Evolutionary conservation across 1,140 invertebrate species (phyloP), one percentile per base, ranked within the genome.

Genomic region (Brevipalpus yothersi): DNA sequence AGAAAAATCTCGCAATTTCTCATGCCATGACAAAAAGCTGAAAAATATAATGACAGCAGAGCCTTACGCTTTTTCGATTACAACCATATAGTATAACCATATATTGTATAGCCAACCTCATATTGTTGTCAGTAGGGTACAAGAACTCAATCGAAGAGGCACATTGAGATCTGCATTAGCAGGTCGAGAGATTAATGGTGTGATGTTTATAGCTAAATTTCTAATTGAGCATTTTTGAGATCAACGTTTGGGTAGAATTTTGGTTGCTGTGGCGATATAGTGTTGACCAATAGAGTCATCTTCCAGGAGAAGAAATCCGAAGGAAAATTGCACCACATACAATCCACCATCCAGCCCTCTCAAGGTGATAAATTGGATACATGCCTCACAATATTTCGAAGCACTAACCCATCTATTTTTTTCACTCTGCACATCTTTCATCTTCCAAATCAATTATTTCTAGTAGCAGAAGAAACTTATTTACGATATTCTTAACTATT

Each of bases 191-290:
- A 78, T 79, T 53, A 79, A 80, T 64, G 76, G 77, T 41, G 68
- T 91, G 19, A 68, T 73, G 9, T 68, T 71, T 58, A 73, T 92
- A 60, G 67, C 91, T 0, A 78, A 77, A 62, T 93, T 89, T 71
- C 72, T 91, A n/a, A 78, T 77, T 59, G 79, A 73, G 59, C 75
- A 87, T 69, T 72, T 89, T 56, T 79, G 83, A 54, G 82, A 82
- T 67, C 72, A 77, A 49, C 76, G 80, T 64, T 90, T 84, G 69
- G 80, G 79, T 43, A 74, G 78, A 58, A 76, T 81, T 13, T 67
- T 91, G 4, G 72, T 84, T 41, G 79, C 85, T 73, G 80, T 85
- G 31, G 72, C 7, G 51, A 58, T 19, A 5, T n/a, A n/a, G n/a
- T n/a, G n/a, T n/a, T n/a, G n/a, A n/a, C n/a, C n/a, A n/a, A n/a